These are phyloP conservation scores for Myiozetetes cayanensis DNA, from an alignment of 2,113 vertebrate species.

Conservation along the genomic window DNA sequence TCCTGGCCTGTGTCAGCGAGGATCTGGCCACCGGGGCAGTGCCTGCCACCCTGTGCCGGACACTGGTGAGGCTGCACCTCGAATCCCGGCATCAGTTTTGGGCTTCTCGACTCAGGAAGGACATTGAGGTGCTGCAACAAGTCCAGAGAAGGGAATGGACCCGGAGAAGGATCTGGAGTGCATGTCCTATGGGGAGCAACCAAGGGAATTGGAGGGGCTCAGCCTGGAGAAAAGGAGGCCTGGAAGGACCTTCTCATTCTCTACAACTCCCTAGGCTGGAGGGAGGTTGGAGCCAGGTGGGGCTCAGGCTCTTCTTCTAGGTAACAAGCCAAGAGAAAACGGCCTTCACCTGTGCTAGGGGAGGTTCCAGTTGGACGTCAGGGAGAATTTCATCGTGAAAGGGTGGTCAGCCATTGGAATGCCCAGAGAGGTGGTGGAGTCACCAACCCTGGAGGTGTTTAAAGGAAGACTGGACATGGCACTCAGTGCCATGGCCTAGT, in stretches of 20 bases:
- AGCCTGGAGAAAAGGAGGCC: not conserved
- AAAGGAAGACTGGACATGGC: not conserved
- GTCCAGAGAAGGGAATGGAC: not conserved
- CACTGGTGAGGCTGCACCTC: not conserved
- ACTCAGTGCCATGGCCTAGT: accelerated
- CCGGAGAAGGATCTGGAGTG: not conserved
- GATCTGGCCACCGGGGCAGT: not conserved
- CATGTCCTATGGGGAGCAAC: not conserved
- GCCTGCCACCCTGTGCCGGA: not conserved
- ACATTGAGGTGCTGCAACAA: not conserved
- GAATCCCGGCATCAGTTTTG: not conserved
- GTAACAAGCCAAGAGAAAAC: not conserved
- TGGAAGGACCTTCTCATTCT: not conserved
- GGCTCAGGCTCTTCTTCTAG: not conserved
- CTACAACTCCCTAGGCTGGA: too few species aligned
- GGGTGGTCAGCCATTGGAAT: not conserved
- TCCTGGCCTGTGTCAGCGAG: too few species aligned
- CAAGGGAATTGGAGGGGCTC: not conserved
- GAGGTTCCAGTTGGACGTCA: not conserved
- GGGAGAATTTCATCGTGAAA: not conserved
- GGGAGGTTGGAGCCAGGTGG: not conserved
- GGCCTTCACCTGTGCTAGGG: not conserved
- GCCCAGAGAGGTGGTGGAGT: not conserved
- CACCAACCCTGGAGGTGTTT: not conserved
- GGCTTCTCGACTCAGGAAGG: not conserved